Evolutionary conservation across 2,888 invertebrate genomes (phyloP).

Genomic region (Macrosiphum euphorbiae): DNA sequence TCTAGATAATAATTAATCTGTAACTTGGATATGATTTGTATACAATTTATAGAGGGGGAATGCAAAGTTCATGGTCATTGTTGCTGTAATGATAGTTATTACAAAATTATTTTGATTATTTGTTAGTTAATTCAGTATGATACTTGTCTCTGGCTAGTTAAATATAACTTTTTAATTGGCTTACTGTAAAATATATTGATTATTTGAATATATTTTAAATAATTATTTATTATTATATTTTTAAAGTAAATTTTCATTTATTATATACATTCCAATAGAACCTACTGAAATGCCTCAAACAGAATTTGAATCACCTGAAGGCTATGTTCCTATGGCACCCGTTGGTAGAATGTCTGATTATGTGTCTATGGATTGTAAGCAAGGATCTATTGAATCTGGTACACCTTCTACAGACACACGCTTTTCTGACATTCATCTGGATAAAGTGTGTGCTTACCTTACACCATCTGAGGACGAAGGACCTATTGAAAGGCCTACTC

Average conservation of each 20-base stretch:
- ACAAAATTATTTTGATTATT: background rate
- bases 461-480: slow-evolving; percentile 76
- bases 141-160: background rate
- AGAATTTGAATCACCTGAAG: slow-evolving; percentile 69
- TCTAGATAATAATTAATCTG: background rate
- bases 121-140: background rate
- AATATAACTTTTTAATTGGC: background rate
- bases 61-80: background rate
- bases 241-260: background rate
- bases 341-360: slow-evolving; percentile 66
- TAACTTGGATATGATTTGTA: background rate
- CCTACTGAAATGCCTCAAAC: background rate
- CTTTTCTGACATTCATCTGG: slow-evolving; percentile 84
- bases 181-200: background rate
- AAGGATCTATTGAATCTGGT: slow-evolving; percentile 79
- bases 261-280: slow-evolving; percentile 27
- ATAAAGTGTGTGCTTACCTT: slow-evolving; percentile 84
- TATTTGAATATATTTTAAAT: background rate
- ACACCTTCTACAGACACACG: slow-evolving; percentile 85
- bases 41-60: background rate
- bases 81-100: background rate
- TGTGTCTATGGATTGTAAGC: slow-evolving; percentile 58
- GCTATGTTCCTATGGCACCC: slow-evolving; percentile 81
- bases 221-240: background rate
- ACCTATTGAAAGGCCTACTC: slow-evolving; percentile 75